Evolutionary conservation across 2,113 vertebrate genomes (phyloP).

Genomic region (Donacobius atricapilla): DNA sequence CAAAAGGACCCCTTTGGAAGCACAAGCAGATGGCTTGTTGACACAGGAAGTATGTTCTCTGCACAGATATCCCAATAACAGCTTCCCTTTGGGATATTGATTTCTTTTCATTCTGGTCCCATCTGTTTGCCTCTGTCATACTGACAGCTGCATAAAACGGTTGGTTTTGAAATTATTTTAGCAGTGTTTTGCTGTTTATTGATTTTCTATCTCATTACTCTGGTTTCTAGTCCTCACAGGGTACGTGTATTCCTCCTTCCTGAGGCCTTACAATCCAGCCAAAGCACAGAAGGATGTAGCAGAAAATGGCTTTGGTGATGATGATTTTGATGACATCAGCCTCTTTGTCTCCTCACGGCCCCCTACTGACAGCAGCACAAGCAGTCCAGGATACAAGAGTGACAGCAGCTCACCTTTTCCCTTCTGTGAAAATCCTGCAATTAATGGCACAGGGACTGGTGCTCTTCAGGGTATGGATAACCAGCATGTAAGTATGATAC

Average conservation of each 20-base stretch:
- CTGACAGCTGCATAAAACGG: not conserved
- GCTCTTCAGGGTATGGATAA: slow-evolving; percentile 68
- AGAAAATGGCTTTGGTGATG: slow-evolving; percentile 66
- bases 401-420: slow-evolving; percentile 76
- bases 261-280: slow-evolving; percentile 89
- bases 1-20: slow-evolving; percentile 88
- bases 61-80: slow-evolving; percentile 10
- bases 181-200: not conserved
- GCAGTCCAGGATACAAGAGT: slow-evolving; percentile 36
- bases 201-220: not conserved
- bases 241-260: slow-evolving; percentile 93
- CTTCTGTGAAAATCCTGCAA: slow-evolving; percentile 70
- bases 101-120: slow-evolving; percentile 27
- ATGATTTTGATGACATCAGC: slow-evolving; percentile 92
- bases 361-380: slow-evolving; percentile 70
- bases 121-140: slow-evolving; percentile 17
- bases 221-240: slow-evolving; percentile 77
- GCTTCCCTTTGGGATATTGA: slow-evolving; percentile 28
- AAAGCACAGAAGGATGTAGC: slow-evolving; percentile 68
- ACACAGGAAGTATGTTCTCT: slow-evolving; percentile 85
- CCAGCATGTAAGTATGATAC: slow-evolving; percentile 77
- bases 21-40: slow-evolving; percentile 91
- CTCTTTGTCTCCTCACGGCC: slow-evolving; percentile 85
- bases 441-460: slow-evolving; percentile 39
- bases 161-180: not conserved